Percentiles rank a stretch among this genome's conserved stretches.
These are phyloP conservation scores for Physocephala rufipes DNA, from an alignment of 2,888 invertebrate genomes.

Conservation along the genomic window DNA sequence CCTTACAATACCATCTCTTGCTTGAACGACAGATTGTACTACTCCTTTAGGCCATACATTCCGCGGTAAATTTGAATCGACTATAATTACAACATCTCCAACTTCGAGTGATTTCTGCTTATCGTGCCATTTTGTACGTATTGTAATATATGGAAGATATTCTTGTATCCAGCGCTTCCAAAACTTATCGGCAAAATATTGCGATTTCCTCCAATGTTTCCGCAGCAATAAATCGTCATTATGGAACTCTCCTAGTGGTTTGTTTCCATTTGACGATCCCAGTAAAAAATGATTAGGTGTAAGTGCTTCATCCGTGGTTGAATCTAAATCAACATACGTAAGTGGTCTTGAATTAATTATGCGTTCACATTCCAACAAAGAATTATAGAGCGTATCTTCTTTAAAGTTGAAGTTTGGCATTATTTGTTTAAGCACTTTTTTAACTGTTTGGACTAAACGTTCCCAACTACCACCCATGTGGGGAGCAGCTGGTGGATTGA, in stretches of 20 bases:
- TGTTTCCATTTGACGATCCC: neutral
- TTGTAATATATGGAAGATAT: conserved; percentile 29
- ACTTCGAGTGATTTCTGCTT: neutral
- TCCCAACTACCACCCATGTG: conserved; percentile 3
- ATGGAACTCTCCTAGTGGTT: neutral
- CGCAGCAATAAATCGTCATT: neutral
- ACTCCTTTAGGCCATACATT: no score
- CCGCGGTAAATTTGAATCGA: neutral
- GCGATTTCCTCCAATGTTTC: neutral
- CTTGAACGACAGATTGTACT: neutral
- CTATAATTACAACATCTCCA: neutral
- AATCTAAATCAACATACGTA: conserved; percentile 15
- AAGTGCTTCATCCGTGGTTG: conserved; percentile 41
- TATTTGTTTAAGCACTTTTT: conserved; percentile 1
- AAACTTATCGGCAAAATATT: conserved; percentile 24
- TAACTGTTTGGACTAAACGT: conserved; percentile 9
- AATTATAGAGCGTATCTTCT: conserved; percentile 16
- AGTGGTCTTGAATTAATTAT: conserved; percentile 12
- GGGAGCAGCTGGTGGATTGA: neutral
- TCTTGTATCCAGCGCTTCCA: conserved; percentile 40
- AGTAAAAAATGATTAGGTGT: conserved; percentile 27
- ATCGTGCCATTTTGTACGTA: conserved; percentile 26
- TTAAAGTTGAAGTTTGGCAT: conserved; percentile 8
- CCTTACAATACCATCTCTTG: neutral
- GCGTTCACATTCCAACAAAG: neutral